These are phyloP conservation scores for Triplophysa bombifrons DNA, from an alignment of 2,797 vertebrate genomes.

Conservation along the genomic window DNA sequence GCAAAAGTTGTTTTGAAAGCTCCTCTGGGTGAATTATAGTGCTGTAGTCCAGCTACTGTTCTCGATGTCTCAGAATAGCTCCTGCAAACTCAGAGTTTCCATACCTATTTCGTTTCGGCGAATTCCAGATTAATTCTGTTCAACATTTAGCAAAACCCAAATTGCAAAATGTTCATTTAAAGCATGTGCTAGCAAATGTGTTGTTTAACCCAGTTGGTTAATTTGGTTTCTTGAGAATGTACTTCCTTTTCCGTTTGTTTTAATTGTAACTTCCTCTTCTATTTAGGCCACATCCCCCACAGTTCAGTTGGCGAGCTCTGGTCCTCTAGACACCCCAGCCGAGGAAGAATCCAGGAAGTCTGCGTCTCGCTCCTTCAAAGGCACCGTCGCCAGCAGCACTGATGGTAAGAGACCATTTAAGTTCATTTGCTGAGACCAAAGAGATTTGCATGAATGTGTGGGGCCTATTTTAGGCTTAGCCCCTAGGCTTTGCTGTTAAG, in stretches of 20 bases:
- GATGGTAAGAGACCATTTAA: constrained; percentile 81
- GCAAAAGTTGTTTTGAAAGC: constrained; percentile 4
- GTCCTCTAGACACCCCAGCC: constrained; percentile 84
- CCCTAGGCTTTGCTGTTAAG: not conserved
- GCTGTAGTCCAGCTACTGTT: constrained; percentile 12
- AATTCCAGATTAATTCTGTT: not conserved
- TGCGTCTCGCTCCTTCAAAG: constrained; percentile 83
- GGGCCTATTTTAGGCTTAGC: not conserved
- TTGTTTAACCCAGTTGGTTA: not conserved
- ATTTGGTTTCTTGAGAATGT: not conserved
- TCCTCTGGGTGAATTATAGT: constrained; percentile 19
- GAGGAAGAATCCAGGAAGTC: constrained; percentile 91
- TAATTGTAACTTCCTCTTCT: not conserved
- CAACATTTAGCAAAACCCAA: no score
- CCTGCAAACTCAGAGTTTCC: constrained; percentile 31
- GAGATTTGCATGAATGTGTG: not conserved
- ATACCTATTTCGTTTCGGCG: not conserved
- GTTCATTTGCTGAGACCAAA: not conserved
- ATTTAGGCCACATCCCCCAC: constrained; percentile 75
- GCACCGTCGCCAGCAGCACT: constrained; percentile 88
- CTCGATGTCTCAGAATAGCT: constrained; percentile 35
- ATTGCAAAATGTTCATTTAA: no score
- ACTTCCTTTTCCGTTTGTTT: not conserved
- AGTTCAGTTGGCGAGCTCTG: constrained; percentile 74
- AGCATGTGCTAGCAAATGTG: no score